phyloP scores from a whole-genome alignment of 1,140 invertebrate species.

The Bradysia coprophila region DNA sequence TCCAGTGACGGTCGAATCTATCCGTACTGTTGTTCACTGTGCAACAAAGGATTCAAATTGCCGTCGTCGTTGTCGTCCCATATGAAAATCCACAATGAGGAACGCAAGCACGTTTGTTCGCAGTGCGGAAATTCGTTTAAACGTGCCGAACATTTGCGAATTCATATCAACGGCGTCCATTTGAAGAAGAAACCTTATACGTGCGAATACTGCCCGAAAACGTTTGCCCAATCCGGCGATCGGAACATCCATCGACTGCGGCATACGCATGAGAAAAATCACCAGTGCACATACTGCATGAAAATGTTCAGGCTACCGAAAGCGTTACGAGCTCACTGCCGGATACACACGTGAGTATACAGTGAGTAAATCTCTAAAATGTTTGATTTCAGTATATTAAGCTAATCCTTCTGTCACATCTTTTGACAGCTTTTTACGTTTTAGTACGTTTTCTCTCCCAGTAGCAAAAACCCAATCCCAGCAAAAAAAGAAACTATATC shows the following conservation, averaged over 20 bases:
- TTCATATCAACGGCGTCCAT: background rate
- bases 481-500: too few species aligned
- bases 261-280: constrained; percentile 14
- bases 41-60: background rate
- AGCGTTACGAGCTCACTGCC: background rate
- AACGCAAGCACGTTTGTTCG: background rate
- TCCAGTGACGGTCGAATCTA: background rate
- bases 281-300: background rate
- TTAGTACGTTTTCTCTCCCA: too few species aligned
- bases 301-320: background rate
- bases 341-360: background rate
- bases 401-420: too few species aligned
- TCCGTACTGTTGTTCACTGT: background rate
- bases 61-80: background rate
- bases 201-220: constrained; percentile 18
- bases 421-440: too few species aligned
- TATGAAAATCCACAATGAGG: background rate
- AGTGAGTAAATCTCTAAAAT: too few species aligned
- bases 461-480: too few species aligned
- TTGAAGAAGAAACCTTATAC: constrained; percentile 12
- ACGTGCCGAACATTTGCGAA: background rate
- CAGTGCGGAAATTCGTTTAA: background rate
- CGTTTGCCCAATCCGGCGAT: constrained; percentile 19
- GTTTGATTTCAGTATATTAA: too few species aligned
- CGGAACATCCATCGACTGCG: constrained; percentile 17